Base-by-base conservation (phyloP, 2,113 vertebrate species). In the Piliocolobus tephrosceles region DNA sequence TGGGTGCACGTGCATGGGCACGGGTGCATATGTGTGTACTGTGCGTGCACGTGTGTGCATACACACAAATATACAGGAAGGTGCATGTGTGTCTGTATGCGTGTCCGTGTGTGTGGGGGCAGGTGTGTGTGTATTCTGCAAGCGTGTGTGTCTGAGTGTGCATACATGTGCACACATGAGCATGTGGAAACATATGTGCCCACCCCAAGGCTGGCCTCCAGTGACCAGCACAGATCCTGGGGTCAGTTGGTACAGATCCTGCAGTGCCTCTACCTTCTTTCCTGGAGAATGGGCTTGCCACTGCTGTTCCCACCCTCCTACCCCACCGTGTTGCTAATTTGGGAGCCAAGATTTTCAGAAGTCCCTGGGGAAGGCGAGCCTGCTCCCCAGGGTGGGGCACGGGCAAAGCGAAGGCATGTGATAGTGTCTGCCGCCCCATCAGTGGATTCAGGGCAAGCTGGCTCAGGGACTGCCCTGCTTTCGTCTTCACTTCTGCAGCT, bases 211-310 rank as follows among this genome's bases (percentile, higher is more conserved):
- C 61, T 76, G 50, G 14, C 45, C 57, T 43, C 45, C 14, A 18
- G 30, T 3, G 10, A 27, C 50, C 20, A 0, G 8, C 2, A 4
- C 50, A 2, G 22, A n/a, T 35, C 76, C 32, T 50, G 5, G 0
- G 7, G 0, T 0, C 0, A 0, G 14, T 2, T 0, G 3, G 2
- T 64, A 10, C 8, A 32, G 1, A 0, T 8, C 38, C 38, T 8
- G 0, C 4, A 0, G 23, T 0, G 27, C 50, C 35, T n/a, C 25
- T 7, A 12, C 17, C 50, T n/a, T 4, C 58, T 27, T 10, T 2
- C 3, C 10, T 3, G 5, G 8, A 30, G 43, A 43, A 22, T 0
- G 2, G 43, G 40, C 66, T 20, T 0, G 1, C 1, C 0, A 23
- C 58, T 30, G 11, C n/a, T 11, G 8, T 8, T 8, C 0, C 23